phyloP scores from a whole-genome alignment of 2,113 vertebrate genomes.

The Pycnonotus jocosus region DNA sequence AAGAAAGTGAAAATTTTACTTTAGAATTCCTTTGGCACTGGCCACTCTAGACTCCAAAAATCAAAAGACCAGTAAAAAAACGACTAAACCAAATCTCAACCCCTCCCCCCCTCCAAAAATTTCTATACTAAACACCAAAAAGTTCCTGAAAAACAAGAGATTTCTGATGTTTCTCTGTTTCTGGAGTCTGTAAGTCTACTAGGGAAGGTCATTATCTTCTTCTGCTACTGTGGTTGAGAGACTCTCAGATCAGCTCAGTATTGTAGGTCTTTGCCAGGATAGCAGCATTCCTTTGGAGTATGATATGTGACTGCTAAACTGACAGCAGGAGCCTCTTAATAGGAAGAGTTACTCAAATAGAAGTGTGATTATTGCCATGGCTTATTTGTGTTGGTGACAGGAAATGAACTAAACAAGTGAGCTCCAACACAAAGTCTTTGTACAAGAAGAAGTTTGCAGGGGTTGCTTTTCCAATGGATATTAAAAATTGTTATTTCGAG shows the following conservation, averaged over 20 bases:
- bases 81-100: background rate
- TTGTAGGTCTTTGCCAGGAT: background rate
- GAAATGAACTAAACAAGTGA: background rate
- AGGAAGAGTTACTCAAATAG: background rate
- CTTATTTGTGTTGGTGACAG: background rate
- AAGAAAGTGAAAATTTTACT: background rate
- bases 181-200: background rate
- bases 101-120: accelerated
- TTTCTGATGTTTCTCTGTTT: background rate
- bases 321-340: background rate
- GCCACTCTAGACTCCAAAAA: background rate
- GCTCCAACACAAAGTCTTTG: background rate
- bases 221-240: background rate
- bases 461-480: background rate
- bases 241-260: accelerated
- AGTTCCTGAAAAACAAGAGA: background rate
- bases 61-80: background rate
- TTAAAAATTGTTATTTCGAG: background rate
- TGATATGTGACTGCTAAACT: background rate
- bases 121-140: background rate
- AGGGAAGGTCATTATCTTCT: background rate
- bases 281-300: background rate
- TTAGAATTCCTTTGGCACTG: background rate
- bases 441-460: background rate
- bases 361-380: background rate